These are phyloP conservation scores for Trypoxylus dichotomus DNA, from an alignment of 1,140 invertebrate species.

Conservation along the genomic window DNA sequence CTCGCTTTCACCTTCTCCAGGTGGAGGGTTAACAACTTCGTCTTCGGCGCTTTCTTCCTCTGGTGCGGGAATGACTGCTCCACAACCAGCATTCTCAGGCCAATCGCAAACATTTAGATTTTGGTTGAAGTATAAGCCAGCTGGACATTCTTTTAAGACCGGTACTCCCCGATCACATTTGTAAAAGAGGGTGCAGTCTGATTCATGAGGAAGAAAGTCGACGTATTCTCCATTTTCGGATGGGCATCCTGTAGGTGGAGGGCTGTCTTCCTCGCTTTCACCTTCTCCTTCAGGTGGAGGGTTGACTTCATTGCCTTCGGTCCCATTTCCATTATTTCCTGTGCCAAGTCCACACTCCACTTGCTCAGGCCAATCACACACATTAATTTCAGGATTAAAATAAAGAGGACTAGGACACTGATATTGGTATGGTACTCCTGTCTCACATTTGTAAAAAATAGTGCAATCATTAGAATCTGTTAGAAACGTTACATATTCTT, in stretches of 20 bases:
- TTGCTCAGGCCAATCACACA: background rate
- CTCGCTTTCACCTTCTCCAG: background rate
- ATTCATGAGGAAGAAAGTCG: background rate
- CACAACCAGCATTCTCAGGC: background rate
- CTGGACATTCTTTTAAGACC: background rate
- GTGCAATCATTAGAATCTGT: background rate
- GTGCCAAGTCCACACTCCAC: background rate
- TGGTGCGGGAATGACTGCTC: too few relatives aligned
- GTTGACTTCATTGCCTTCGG: too few relatives aligned
- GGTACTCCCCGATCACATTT: background rate
- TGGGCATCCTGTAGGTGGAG: background rate
- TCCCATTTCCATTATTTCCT: background rate
- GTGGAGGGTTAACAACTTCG: background rate
- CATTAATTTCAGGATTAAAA: constrained; percentile 19
- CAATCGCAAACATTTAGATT: background rate
- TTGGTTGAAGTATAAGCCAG: background rate
- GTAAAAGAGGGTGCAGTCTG: background rate
- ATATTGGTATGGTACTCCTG: background rate
- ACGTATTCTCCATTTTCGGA: background rate
- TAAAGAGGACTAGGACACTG: background rate
- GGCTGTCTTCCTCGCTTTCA: background rate
- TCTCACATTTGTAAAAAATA: background rate
- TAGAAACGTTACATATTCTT: background rate
- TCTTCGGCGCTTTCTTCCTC: too few relatives aligned
- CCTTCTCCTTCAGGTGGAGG: background rate